Evolutionary conservation across 2,113 vertebrate genomes (phyloP).

Genomic region (Pseudonaja textilis): DNA sequence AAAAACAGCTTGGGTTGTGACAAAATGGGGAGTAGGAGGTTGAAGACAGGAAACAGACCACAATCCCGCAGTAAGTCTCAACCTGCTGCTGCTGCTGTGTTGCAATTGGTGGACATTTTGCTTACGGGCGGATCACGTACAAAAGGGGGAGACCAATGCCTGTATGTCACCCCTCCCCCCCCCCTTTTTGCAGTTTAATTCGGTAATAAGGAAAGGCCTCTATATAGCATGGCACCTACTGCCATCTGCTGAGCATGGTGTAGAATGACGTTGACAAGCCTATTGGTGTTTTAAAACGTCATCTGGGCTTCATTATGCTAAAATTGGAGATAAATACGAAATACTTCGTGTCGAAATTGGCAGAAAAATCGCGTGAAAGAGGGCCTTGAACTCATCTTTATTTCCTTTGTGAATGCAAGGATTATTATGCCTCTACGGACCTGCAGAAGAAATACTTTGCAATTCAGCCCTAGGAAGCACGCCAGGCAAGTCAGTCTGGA

Average conservation of each 20-base stretch:
- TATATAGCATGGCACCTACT: neutral
- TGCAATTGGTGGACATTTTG: neutral
- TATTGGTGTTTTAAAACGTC: fast-evolving
- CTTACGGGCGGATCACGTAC: neutral
- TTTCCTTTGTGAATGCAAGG: neutral
- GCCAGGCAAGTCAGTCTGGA: neutral
- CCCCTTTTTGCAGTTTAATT: neutral
- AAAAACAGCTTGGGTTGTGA: neutral
- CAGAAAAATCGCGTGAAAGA: neutral
- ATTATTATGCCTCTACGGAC: neutral
- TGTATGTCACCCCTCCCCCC: neutral
- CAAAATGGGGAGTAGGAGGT: neutral
- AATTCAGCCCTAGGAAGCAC: constrained; percentile 9
- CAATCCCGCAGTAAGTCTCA: neutral
- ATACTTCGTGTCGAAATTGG: neutral
- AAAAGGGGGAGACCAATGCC: neutral
- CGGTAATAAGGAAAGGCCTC: neutral
- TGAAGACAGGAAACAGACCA: neutral
- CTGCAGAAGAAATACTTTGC: neutral
- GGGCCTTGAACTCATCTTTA: neutral
- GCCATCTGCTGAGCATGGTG: constrained; percentile 52
- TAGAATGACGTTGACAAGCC: neutral
- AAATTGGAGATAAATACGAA: neutral
- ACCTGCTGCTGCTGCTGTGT: neutral
- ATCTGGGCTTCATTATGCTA: neutral